These are phyloP conservation scores for Astyanax mexicanus DNA, from an alignment of 2,797 vertebrate species.

Conservation along the genomic window DNA sequence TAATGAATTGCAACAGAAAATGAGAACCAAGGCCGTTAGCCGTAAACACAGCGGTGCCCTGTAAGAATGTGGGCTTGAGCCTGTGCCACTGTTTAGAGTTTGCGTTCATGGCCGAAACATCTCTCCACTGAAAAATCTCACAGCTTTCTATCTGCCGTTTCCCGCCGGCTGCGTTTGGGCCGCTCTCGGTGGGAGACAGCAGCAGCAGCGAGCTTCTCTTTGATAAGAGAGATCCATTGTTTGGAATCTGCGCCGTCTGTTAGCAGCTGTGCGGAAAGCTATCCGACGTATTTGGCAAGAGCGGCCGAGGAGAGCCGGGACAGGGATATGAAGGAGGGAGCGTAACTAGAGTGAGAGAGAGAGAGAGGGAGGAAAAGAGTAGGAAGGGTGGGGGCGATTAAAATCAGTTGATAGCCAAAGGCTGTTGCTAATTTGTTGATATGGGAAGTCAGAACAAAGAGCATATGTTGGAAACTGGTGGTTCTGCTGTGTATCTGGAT, in stretches of 20 bases:
- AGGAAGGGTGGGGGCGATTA: background rate
- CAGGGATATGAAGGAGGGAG: conserved; percentile 11
- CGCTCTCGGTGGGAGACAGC: background rate
- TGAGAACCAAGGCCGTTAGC: conserved; percentile 19
- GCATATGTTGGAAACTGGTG: background rate
- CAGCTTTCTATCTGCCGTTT: conserved; percentile 9
- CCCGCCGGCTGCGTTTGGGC: conserved; percentile 14
- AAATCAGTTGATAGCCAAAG: background rate
- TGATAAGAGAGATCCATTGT: conserved; percentile 79
- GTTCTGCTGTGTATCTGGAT: background rate
- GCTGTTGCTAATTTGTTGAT: background rate
- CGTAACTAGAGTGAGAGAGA: background rate
- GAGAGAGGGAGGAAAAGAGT: background rate
- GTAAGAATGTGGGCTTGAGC: conserved; percentile 16
- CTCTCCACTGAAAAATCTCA: background rate
- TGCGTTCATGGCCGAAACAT: background rate
- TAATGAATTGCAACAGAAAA: conserved; percentile 13
- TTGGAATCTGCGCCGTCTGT: conserved; percentile 67
- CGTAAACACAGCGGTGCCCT: conserved; percentile 8
- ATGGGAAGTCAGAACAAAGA: too few species aligned
- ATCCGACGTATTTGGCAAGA: conserved; percentile 74
- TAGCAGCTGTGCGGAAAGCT: conserved; percentile 81
- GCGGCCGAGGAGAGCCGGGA: background rate
- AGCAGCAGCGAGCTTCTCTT: conserved; percentile 63
- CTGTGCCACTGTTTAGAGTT: conserved; percentile 10